These are phyloP conservation scores for Zygaena filipendulae DNA, from an alignment of 2,888 invertebrate genomes.

Conservation along the genomic window DNA sequence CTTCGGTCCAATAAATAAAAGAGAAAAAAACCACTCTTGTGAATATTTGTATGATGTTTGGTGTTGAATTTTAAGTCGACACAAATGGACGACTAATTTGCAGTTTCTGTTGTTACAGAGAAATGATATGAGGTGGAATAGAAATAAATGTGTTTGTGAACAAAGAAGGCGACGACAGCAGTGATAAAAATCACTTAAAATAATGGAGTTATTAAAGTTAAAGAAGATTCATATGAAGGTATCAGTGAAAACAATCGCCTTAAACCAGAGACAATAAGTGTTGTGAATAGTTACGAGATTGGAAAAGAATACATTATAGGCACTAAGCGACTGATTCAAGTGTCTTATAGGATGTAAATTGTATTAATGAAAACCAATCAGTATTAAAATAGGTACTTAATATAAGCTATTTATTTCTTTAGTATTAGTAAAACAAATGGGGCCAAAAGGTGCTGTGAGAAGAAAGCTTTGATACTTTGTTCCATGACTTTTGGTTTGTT, in stretches of 20 bases:
- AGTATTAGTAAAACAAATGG: conserved; percentile 30
- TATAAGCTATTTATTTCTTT: conserved; percentile 41
- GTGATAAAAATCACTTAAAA: conserved; percentile 14
- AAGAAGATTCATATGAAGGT: too few species aligned
- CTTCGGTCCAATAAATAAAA: too few species aligned
- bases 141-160: conserved; percentile 53
- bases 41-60: conserved; percentile 2
- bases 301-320: too few species aligned
- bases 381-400: conserved; percentile 37
- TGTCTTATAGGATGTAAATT: conserved; percentile 30
- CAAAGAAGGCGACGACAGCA: conserved; percentile 22
- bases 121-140: conserved; percentile 60
- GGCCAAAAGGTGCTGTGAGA: conserved; percentile 58
- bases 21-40: too few species aligned
- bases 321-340: conserved; percentile 36
- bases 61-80: too few species aligned
- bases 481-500: conserved; percentile 38
- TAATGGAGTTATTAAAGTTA: too few species aligned
- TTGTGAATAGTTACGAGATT: neutral
- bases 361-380: conserved; percentile 35
- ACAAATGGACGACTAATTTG: too few species aligned
- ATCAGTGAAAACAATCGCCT: too few species aligned
- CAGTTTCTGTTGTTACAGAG: conserved; percentile 45
- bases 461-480: conserved; percentile 25
- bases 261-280: conserved; percentile 1